Conservation (phyloP, 2,888 invertebrate species). For the Meiosimyza decipiens region DNA sequence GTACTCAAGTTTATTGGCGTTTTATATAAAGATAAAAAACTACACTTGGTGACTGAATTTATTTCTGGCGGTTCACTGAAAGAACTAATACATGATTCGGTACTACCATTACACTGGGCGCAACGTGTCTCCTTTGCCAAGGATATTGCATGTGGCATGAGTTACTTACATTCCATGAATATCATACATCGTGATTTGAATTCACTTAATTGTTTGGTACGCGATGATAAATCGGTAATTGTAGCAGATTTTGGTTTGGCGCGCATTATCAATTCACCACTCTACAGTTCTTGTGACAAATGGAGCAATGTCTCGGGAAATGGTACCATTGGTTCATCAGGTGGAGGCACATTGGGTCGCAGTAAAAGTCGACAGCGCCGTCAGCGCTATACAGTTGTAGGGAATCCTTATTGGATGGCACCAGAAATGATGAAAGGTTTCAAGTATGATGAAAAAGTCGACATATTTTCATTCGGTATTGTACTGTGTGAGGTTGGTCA, state of each 20-base stretch:
- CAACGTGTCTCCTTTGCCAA: conserved; percentile 86
- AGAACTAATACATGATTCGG: conserved; percentile 81
- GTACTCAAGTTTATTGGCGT: conserved; percentile 93
- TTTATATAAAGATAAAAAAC: conserved; percentile 88
- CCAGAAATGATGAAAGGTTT: conserved; percentile 98
- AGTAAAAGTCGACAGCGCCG: conserved; percentile 77
- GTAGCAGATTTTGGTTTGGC: conserved; percentile 97
- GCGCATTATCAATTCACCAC: conserved; percentile 74
- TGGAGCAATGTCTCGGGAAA: conserved; percentile 48
- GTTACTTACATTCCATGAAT: conserved; percentile 93
- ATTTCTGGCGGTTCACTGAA: conserved; percentile 92
- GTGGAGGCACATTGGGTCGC: conserved; percentile 67
- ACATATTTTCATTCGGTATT: conserved; percentile 95
- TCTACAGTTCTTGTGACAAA: conserved; percentile 63
- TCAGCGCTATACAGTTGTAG: conserved; percentile 94
- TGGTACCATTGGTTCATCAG: conserved; percentile 64
- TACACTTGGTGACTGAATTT: conserved; percentile 93
- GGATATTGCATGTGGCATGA: conserved; percentile 93
- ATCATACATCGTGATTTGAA: conserved; percentile 96
- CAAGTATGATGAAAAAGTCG: conserved; percentile 95
- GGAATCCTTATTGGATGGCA: conserved; percentile 99
- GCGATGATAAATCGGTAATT: conserved; percentile 90
- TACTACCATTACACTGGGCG: conserved; percentile 80
- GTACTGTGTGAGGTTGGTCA: conserved; percentile 86
- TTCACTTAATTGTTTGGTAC: conserved; percentile 93